phyloP scores from a whole-genome alignment of 2,797 vertebrate species.

The Sebastes kiyomatsui region DNA sequence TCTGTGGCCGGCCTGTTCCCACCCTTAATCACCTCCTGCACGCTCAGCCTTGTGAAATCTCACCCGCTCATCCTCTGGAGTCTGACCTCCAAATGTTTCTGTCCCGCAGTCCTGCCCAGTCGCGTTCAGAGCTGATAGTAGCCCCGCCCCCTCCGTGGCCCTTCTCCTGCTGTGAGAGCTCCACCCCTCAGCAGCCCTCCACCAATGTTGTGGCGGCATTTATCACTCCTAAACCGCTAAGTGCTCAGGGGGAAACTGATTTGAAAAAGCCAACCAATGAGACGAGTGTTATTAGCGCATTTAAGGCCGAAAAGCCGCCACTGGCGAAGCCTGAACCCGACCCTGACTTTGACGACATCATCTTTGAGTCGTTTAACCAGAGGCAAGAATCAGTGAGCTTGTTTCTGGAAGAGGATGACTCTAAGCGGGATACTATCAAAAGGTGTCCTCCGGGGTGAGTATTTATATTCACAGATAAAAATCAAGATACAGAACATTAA shows the following conservation, averaged over 20 bases:
- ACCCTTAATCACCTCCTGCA: slow-evolving; percentile 19
- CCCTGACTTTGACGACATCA: slow-evolving; percentile 60
- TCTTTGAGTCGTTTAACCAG: slow-evolving; percentile 52
- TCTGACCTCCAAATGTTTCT: slow-evolving; percentile 74
- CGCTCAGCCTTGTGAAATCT: slow-evolving; percentile 7
- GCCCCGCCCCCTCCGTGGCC: slow-evolving; percentile 83
- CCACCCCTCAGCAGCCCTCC: slow-evolving; percentile 52
- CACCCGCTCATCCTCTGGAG: slow-evolving; percentile 1
- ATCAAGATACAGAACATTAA: background rate
- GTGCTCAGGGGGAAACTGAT: slow-evolving; percentile 57
- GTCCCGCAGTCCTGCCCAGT: slow-evolving; percentile 72
- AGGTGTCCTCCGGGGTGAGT: slow-evolving; percentile 76
- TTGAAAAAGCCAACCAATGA: slow-evolving; percentile 47
- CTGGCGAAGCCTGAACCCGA: slow-evolving; percentile 66
- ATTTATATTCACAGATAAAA: slow-evolving; percentile 28
- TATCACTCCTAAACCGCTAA: slow-evolving; percentile 69
- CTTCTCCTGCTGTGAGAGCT: slow-evolving; percentile 69
- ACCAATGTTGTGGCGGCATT: slow-evolving; percentile 66
- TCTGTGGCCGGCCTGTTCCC: background rate
- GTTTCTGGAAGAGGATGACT: slow-evolving; percentile 72
- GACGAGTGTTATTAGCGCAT: background rate
- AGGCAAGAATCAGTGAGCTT: slow-evolving; percentile 52
- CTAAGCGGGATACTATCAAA: slow-evolving; percentile 74
- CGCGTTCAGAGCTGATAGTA: slow-evolving; percentile 70
- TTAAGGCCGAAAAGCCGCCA: slow-evolving; percentile 42